Conservation (phyloP, 2,797 vertebrate species). For the Pangasius djambal region DNA sequence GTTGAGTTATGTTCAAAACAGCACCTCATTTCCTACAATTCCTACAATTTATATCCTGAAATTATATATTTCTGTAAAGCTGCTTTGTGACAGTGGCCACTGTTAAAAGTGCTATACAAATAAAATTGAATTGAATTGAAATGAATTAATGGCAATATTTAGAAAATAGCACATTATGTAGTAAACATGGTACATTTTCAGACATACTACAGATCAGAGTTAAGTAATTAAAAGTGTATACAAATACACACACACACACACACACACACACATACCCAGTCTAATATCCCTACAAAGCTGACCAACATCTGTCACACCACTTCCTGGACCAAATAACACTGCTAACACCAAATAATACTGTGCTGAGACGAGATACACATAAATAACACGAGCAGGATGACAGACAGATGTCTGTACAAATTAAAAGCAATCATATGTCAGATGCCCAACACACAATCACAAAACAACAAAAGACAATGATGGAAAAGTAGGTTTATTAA, state of each 20-base stretch:
- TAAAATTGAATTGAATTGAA: too few species aligned
- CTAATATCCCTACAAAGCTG: constrained; percentile 57
- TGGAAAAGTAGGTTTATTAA: background rate
- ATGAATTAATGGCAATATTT: background rate
- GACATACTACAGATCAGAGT: too few species aligned
- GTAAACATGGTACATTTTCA: too few species aligned
- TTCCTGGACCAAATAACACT: constrained; percentile 48
- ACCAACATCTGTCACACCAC: constrained; percentile 57
- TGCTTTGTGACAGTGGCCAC: too few species aligned
- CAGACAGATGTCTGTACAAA: constrained; percentile 22
- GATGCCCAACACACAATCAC: background rate
- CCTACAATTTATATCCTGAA: too few species aligned
- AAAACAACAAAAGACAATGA: background rate
- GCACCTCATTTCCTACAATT: background rate
- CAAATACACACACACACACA: too few species aligned
- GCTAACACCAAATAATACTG: constrained; percentile 34
- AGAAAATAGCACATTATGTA: background rate
- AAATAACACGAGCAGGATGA: constrained; percentile 27
- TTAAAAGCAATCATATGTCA: background rate
- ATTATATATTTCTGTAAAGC: too few species aligned
- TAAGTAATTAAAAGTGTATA: too few species aligned
- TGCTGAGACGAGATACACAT: constrained; percentile 29
- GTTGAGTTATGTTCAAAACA: background rate
- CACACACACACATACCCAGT: background rate
- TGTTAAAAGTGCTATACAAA: too few species aligned